A percentile compares a stretch with the other conserved stretches of the same genome.
Evolutionary conservation across 2,797 vertebrate genomes (phyloP).

Genomic region (Catamblyrhynchus diadema): DNA sequence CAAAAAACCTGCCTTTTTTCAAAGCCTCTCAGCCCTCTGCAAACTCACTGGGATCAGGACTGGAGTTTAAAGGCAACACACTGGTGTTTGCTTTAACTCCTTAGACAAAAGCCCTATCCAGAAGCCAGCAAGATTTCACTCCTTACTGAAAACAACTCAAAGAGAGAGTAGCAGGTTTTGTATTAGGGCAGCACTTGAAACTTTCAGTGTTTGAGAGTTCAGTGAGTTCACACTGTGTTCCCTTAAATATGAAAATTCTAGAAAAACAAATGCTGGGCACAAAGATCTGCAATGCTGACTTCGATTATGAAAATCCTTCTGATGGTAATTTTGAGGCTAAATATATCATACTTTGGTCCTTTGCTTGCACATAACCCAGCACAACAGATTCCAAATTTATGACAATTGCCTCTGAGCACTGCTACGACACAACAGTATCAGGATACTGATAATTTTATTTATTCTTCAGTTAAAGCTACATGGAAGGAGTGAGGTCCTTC

Average conservation of each 20-base stretch:
- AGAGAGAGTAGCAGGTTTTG: background rate
- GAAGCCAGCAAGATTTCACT: conserved; percentile 24
- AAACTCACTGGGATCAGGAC: conserved; percentile 48
- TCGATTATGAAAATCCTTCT: conserved; percentile 35
- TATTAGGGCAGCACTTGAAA: conserved; percentile 31
- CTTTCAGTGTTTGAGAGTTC: background rate
- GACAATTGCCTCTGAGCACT: background rate
- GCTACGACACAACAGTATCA: background rate
- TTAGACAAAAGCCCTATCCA: conserved; percentile 29
- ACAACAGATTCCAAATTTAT: background rate
- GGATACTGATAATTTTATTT: background rate
- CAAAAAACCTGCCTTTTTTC: conserved; percentile 32
- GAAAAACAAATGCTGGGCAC: conserved; percentile 26
- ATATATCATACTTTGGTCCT: background rate
- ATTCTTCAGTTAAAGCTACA: conserved; percentile 4
- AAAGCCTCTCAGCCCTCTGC: conserved; percentile 62
- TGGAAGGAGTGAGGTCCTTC: background rate
- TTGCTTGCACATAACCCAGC: background rate
- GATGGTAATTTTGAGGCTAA: conserved; percentile 20
- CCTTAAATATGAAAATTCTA: background rate
- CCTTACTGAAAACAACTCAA: background rate
- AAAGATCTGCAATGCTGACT: background rate
- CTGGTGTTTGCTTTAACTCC: conserved; percentile 61
- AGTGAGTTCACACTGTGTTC: background rate
- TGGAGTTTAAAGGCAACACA: conserved; percentile 53